Conservation (phyloP, 2,888 invertebrate genomes). For the Drosophila infuscata region DNA sequence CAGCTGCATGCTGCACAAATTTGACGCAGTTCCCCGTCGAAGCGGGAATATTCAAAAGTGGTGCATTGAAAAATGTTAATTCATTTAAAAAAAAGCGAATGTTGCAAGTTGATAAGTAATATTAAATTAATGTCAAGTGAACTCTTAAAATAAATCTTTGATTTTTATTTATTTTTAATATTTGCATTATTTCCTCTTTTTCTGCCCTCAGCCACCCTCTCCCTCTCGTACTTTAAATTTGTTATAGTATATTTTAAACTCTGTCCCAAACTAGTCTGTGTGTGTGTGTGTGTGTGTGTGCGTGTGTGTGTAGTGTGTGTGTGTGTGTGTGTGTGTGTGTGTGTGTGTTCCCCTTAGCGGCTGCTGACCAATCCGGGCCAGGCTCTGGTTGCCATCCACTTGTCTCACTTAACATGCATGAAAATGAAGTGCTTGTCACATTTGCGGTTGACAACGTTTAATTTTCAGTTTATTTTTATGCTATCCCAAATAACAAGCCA, state of each 20-base stretch:
- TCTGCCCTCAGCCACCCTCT: too few relatives aligned
- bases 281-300: too few relatives aligned
- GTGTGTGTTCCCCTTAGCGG: slow-evolving; percentile 12
- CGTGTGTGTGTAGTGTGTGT: too few relatives aligned
- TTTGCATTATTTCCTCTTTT: neutral
- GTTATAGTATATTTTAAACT: neutral
- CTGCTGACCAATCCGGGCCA: slow-evolving; percentile 38
- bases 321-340: neutral
- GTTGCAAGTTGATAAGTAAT: neutral
- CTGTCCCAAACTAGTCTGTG: neutral
- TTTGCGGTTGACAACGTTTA: slow-evolving; percentile 80
- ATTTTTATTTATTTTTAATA: neutral
- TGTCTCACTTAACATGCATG: slow-evolving; percentile 72
- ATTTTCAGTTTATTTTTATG: slow-evolving; percentile 72
- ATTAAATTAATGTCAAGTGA: neutral
- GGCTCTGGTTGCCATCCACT: slow-evolving; percentile 49
- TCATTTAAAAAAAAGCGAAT: neutral
- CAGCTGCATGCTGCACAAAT: slow-evolving; percentile 51
- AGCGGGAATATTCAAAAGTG: neutral
- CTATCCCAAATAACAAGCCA: slow-evolving; percentile 62
- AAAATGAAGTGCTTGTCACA: slow-evolving; percentile 79
- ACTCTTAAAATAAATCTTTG: neutral
- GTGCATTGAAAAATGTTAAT: neutral
- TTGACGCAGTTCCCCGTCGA: slow-evolving; percentile 24
- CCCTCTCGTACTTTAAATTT: neutral